Evolutionary conservation across 2,888 invertebrate species (phyloP).

Genomic region (Drosophila peninsularis): DNA sequence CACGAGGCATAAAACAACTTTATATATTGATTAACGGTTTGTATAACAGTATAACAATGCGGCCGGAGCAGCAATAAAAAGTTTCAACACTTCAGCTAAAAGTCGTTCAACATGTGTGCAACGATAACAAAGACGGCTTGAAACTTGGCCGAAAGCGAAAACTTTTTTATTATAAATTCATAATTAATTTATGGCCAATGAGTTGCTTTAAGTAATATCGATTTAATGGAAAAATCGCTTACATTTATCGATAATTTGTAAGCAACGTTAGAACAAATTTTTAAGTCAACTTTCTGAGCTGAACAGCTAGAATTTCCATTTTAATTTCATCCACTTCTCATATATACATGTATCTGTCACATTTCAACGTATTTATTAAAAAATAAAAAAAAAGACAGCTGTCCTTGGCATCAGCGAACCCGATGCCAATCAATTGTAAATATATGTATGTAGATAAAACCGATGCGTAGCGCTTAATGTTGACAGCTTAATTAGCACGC

Average conservation of each 20-base stretch:
- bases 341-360: neutral
- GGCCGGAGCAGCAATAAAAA: constrained; percentile 9
- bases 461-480: constrained; percentile 27
- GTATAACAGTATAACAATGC: constrained; percentile 12
- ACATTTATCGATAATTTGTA: neutral
- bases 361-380: constrained; percentile 9
- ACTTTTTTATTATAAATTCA: constrained; percentile 33
- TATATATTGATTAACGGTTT: constrained; percentile 48
- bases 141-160: constrained; percentile 19
- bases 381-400: neutral
- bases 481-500: constrained; percentile 49
- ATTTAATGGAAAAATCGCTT: neutral
- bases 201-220: neutral
- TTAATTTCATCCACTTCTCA: neutral
- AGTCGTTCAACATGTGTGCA: constrained; percentile 9
- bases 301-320: neutral
- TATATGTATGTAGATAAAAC: constrained; percentile 8
- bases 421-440: constrained; percentile 25
- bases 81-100: constrained; percentile 21
- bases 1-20: constrained; percentile 19
- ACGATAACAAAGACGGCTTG: constrained; percentile 12
- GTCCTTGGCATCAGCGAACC: constrained; percentile 1
- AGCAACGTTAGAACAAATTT: neutral
- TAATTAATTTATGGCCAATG: constrained; percentile 33
- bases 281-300: neutral